Conservation (phyloP, 2,888 invertebrate genomes). For the Acleris laterana region DNA sequence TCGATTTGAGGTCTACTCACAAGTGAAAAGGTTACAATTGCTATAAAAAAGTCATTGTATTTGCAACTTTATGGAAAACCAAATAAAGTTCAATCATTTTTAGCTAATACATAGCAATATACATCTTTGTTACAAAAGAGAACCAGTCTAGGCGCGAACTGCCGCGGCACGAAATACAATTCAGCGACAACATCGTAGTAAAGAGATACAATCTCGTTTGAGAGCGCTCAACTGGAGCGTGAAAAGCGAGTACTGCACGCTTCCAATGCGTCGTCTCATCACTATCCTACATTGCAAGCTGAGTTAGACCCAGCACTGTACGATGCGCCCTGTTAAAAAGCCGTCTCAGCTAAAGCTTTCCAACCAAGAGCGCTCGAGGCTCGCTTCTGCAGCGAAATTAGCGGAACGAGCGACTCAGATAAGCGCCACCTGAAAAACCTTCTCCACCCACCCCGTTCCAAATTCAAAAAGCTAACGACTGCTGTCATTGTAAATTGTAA, state of each 20-base stretch:
- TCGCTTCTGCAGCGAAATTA: constrained; percentile 44
- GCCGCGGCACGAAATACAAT: constrained; percentile 25
- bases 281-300: too few relatives aligned
- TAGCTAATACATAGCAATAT: too few relatives aligned
- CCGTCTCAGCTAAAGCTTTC: constrained; percentile 42
- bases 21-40: too few relatives aligned
- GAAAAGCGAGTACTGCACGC: not conserved
- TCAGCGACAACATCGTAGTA: constrained; percentile 17
- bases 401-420: constrained; percentile 37
- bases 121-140: too few relatives aligned
- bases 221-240: not conserved
- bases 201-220: constrained; percentile 26
- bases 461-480: constrained; percentile 36
- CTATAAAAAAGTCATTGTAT: too few relatives aligned
- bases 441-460: constrained; percentile 4
- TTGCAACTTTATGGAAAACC: too few relatives aligned
- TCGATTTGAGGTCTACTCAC: too few relatives aligned
- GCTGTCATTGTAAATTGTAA: constrained; percentile 29
- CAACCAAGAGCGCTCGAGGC: constrained; percentile 40
- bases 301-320: constrained; percentile 6
- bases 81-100: too few relatives aligned
- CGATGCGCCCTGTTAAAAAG: constrained; percentile 24
- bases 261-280: too few relatives aligned
- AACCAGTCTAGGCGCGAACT: constrained; percentile 15
- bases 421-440: constrained; percentile 33